Percentiles rank a stretch among this genome's conserved stretches.
These are phyloP conservation scores for Bos javanicus DNA, from an alignment of 2,113 vertebrate genomes.

Conservation along the genomic window DNA sequence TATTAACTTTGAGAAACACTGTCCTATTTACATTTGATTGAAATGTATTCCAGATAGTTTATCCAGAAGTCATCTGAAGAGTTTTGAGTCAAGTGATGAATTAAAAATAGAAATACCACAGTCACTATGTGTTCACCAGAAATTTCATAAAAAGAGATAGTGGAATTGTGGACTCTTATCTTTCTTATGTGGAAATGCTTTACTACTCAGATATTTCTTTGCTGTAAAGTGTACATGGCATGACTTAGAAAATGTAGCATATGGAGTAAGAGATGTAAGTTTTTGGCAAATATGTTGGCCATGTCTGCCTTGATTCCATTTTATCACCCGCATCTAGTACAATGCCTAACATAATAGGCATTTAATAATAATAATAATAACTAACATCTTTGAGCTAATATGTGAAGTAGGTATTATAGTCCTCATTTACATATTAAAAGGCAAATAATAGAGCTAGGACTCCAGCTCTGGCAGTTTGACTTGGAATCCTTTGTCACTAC, in stretches of 20 bases:
- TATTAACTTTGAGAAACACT: constrained; percentile 11
- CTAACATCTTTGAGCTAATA: not conserved
- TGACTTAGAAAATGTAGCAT: not conserved
- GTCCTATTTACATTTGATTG: constrained; percentile 25
- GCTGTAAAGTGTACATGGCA: not conserved
- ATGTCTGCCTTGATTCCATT: not conserved
- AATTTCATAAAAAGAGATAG: constrained; percentile 16
- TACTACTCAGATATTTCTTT: constrained; percentile 28
- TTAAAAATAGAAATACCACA: constrained; percentile 1
- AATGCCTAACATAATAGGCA: not conserved
- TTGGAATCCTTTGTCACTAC: not conserved
- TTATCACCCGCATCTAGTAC: not conserved
- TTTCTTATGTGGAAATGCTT: not conserved
- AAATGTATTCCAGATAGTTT: not conserved
- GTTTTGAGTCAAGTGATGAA: not conserved
- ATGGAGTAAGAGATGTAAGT: not conserved
- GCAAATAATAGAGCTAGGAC: not conserved
- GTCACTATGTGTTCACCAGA: not conserved
- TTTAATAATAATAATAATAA: not conserved
- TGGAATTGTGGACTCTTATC: not conserved
- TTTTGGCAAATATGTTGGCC: not conserved
- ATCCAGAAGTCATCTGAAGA: not conserved
- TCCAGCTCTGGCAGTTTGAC: not conserved
- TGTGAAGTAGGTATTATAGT: not conserved
- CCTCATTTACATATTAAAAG: constrained; percentile 5